phyloP scores from a whole-genome alignment of 1,140 invertebrate genomes.

The Anagrus nilaparvatae region DNA sequence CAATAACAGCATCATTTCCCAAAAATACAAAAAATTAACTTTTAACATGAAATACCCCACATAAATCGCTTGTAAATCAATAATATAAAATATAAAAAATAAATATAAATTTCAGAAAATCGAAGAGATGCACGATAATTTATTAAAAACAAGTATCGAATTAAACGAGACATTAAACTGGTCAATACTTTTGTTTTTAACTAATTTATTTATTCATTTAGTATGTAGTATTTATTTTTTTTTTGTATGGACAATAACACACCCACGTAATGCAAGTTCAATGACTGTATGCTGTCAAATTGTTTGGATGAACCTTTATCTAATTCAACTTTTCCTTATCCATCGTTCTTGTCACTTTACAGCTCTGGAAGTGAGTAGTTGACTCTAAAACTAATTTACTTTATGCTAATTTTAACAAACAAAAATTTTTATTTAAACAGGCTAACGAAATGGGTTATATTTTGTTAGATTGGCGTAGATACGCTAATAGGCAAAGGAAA shows the following conservation, averaged over 20 bases:
- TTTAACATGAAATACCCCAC: no score
- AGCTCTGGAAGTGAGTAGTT: conserved; percentile 22
- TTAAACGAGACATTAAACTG: conserved; percentile 24
- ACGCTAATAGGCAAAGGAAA: conserved; percentile 2
- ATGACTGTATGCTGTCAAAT: conserved; percentile 18
- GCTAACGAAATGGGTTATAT: conserved; percentile 27
- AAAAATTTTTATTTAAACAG: conserved; percentile 19
- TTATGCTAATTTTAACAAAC: not conserved
- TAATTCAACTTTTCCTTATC: conserved; percentile 25
- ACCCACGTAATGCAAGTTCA: not conserved
- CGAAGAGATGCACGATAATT: conserved; percentile 25
- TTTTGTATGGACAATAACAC: conserved; percentile 10
- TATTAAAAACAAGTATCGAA: conserved; percentile 26
- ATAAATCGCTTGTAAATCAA: no score
- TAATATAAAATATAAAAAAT: no score
- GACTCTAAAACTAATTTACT: no score
- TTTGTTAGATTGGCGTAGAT: conserved; percentile 25
- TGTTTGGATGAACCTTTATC: conserved; percentile 24
- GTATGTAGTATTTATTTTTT: conserved; percentile 29
- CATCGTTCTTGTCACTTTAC: conserved; percentile 26
- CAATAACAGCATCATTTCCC: no score
- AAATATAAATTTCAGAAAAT: no score
- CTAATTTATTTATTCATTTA: conserved; percentile 26
- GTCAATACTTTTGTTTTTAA: conserved; percentile 28
- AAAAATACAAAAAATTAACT: no score